Conservation (phyloP, 1,140 invertebrate species). For the Tetranychus urticae region DNA sequence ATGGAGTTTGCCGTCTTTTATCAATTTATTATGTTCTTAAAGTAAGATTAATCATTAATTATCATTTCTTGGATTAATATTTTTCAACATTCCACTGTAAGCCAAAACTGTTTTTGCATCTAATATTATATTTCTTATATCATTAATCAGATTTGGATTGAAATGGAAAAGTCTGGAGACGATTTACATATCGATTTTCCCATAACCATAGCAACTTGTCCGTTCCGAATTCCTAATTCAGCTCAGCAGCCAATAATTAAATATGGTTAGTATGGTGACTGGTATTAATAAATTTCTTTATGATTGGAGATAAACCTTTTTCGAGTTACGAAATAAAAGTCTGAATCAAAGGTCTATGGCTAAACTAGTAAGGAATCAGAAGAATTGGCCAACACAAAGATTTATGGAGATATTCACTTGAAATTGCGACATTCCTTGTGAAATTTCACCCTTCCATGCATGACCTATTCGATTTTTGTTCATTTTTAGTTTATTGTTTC, state of each 20-base stretch:
- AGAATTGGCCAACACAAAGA: too few relatives aligned
- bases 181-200: conserved; percentile 50
- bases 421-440: too few relatives aligned
- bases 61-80: neutral
- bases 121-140: neutral
- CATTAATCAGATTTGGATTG: conserved; percentile 33
- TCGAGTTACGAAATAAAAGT: too few relatives aligned
- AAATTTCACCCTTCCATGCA: too few relatives aligned
- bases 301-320: too few relatives aligned
- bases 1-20: conserved; percentile 44
- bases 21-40: conserved; percentile 57
- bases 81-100: conserved; percentile 5
- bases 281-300: too few relatives aligned
- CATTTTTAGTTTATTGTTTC: conserved; percentile 1
- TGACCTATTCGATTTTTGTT: neutral
- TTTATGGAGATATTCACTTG: too few relatives aligned
- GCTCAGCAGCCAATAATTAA: conserved; percentile 35
- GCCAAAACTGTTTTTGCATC: neutral
- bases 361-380: too few relatives aligned
- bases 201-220: conserved; percentile 53
- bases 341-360: too few relatives aligned
- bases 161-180: conserved; percentile 43
- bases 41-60: conserved; percentile 23
- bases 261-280: conserved; percentile 32
- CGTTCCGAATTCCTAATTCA: conserved; percentile 48